A percentile compares a stretch with the other conserved stretches of the same genome.
These are phyloP conservation scores for Pangasius krempfi DNA, from an alignment of 2,797 vertebrate species.

Conservation along the genomic window DNA sequence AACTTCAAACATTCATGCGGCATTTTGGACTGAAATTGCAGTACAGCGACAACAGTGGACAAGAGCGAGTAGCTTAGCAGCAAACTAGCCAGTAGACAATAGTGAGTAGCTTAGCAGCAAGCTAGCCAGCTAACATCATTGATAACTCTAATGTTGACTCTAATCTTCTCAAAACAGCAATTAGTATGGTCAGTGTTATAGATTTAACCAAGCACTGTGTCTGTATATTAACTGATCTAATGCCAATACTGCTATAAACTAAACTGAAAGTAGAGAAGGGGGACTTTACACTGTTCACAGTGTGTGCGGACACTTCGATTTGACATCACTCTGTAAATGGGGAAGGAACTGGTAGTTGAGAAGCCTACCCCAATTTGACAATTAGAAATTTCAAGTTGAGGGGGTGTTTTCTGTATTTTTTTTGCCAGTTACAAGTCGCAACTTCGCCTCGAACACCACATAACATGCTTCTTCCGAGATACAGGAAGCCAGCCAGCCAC, in stretches of 20 bases:
- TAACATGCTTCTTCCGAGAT: background rate
- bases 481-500: background rate
- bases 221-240: background rate
- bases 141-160: background rate
- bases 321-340: background rate
- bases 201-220: background rate
- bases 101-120: background rate
- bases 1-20: background rate
- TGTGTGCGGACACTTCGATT: background rate
- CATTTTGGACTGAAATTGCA: background rate
- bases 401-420: background rate
- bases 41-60: background rate
- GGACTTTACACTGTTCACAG: background rate
- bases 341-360: background rate
- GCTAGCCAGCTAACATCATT: background rate
- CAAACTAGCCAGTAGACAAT: background rate
- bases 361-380: background rate
- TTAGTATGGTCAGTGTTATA: background rate
- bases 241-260: background rate
- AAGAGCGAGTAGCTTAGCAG: background rate
- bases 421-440: background rate
- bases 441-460: background rate
- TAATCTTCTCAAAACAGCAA: background rate
- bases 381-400: background rate
- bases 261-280: background rate